These are phyloP conservation scores for Solenopsis fugax DNA, from an alignment of 1,140 invertebrate genomes.

Conservation along the genomic window DNA sequence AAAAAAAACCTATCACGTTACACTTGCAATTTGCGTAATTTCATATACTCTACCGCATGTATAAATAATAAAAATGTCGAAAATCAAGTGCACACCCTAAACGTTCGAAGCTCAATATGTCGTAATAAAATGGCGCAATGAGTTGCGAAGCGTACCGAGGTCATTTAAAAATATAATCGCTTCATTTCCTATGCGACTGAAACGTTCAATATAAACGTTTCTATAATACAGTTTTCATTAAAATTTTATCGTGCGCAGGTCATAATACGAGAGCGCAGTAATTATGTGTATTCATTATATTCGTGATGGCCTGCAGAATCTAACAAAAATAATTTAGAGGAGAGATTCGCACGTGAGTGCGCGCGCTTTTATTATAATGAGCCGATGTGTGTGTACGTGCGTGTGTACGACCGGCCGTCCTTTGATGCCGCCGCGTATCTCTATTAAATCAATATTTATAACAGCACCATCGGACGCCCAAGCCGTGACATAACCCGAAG, in stretches of 20 bases:
- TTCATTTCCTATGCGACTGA: not conserved
- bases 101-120: not conserved
- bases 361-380: constrained; percentile 22
- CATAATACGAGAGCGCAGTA: constrained; percentile 21
- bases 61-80: not conserved
- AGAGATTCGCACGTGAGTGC: constrained; percentile 7
- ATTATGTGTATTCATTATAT: constrained; percentile 46
- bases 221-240: constrained; percentile 37
- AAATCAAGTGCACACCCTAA: not conserved
- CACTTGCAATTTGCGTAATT: not conserved
- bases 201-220: constrained; percentile 21
- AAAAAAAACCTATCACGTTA: not conserved
- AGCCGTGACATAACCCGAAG: constrained; percentile 33
- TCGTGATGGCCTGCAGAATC: constrained; percentile 14
- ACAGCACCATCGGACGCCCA: not conserved
- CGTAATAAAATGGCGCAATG: not conserved
- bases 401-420: not conserved
- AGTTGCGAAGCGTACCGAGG: not conserved
- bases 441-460: constrained; percentile 55
- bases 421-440: constrained; percentile 16
- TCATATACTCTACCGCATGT: not conserved
- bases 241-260: constrained; percentile 24
- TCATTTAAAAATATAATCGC: constrained; percentile 47
- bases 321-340: constrained; percentile 41
- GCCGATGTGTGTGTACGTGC: not conserved